These are phyloP conservation scores for Papilio aristodemus DNA, from an alignment of 1,140 invertebrate species.

Conservation along the genomic window DNA sequence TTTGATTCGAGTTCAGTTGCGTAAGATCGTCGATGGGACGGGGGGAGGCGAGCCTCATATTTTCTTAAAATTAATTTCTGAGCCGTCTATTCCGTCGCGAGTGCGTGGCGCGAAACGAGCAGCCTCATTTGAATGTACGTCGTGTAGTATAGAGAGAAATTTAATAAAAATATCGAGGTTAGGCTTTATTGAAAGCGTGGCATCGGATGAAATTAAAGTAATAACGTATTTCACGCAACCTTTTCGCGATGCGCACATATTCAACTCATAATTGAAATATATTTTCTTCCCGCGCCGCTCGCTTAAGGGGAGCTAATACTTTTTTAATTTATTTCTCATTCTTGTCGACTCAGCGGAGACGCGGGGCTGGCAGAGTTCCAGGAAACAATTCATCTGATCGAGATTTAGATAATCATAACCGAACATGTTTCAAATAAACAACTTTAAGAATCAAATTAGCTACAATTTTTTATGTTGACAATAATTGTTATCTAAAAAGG, in stretches of 20 bases:
- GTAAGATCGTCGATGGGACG: background rate
- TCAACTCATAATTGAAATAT: background rate
- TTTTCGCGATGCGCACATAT: constrained; percentile 12
- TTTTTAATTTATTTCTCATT: constrained; percentile 16
- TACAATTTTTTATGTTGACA: background rate
- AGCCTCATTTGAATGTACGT: constrained; percentile 27
- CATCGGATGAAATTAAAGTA: constrained; percentile 22
- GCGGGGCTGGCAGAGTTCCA: constrained; percentile 3
- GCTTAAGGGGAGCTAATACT: background rate
- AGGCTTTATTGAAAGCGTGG: constrained; percentile 12
- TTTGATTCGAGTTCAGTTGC: background rate
- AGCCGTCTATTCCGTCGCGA: constrained; percentile 26
- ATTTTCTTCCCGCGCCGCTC: background rate
- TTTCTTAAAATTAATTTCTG: constrained; percentile 31
- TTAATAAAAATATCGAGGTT: constrained; percentile 34
- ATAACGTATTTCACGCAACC: constrained; percentile 19
- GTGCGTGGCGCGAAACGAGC: constrained; percentile 14
- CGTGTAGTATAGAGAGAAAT: constrained; percentile 8
- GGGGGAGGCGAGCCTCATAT: constrained; percentile 3
- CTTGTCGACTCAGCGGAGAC: background rate
- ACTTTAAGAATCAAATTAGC: background rate
- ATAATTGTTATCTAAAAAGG: too few species aligned
- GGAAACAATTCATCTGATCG: background rate
- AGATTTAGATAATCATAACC: background rate
- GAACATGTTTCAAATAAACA: background rate